phyloP scores from a whole-genome alignment of 2,888 invertebrate species.

The Tetrapedia diversipes region DNA sequence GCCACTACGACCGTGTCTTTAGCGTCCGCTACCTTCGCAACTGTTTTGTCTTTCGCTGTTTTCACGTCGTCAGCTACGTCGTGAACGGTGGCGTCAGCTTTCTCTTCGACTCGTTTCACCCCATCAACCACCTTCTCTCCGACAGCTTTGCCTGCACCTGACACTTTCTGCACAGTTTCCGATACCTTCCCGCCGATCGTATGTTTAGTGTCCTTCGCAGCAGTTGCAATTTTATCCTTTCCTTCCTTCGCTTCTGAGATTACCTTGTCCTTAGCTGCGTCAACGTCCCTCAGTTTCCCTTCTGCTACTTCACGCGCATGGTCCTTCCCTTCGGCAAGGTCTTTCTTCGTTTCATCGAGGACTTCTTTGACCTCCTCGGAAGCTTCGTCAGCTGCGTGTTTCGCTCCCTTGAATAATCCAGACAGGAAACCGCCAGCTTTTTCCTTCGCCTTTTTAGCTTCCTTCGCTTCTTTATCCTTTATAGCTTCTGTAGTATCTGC shows the following conservation, averaged over 20 bases:
- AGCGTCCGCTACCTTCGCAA: conserved; percentile 49
- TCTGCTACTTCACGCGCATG: conserved; percentile 54
- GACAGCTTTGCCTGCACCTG: conserved; percentile 16
- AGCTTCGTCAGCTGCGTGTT: conserved; percentile 64
- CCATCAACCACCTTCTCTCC: conserved; percentile 16
- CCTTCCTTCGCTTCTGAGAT: conserved; percentile 51
- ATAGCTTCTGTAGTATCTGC: conserved; percentile 47
- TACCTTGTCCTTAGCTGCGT: conserved; percentile 51
- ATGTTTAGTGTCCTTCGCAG: conserved; percentile 50
- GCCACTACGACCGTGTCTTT: neutral
- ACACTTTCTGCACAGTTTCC: neutral
- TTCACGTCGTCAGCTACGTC: conserved; percentile 47
- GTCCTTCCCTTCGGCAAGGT: conserved; percentile 62
- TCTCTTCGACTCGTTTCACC: conserved; percentile 3
- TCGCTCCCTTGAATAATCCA: conserved; percentile 67
- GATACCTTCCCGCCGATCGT: conserved; percentile 58
- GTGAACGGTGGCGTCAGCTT: neutral
- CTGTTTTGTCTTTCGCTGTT: conserved; percentile 56
- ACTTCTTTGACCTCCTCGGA: conserved; percentile 80
- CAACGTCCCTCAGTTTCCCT: neutral
- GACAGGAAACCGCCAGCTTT: conserved; percentile 69
- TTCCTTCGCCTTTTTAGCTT: conserved; percentile 69
- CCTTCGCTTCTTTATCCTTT: conserved; percentile 64
- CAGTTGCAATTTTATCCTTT: conserved; percentile 44
- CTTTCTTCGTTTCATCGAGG: conserved; percentile 82